Conservation (phyloP, 2,888 invertebrate species). For the Pristionchus entomophagus region DNA sequence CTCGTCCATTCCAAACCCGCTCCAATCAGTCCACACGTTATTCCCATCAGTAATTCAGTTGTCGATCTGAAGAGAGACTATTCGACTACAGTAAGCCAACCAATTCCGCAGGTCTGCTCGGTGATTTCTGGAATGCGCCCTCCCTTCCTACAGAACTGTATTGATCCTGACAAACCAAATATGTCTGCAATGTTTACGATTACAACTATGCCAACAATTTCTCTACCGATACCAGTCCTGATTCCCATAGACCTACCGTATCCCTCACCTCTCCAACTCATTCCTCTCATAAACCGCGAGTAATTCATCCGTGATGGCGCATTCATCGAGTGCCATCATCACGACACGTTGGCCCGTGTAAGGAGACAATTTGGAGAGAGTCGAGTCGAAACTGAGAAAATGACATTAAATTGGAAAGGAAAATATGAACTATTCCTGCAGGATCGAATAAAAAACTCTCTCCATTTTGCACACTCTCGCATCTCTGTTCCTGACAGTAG, state of each 20-base stretch:
- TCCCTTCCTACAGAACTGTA: background rate
- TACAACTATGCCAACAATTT: too few relatives aligned
- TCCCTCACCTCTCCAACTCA: background rate
- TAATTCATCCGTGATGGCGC: conserved; percentile 21
- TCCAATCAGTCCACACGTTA: conserved; percentile 5
- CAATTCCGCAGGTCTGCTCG: background rate
- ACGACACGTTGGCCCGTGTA: background rate
- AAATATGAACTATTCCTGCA: background rate
- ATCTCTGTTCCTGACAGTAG: too few relatives aligned
- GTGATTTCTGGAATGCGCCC: too few relatives aligned
- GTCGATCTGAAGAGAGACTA: background rate
- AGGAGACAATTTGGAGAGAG: background rate
- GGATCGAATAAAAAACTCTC: background rate
- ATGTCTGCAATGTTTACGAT: background rate
- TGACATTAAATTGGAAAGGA: too few relatives aligned
- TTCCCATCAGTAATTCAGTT: background rate
- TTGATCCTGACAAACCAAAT: background rate
- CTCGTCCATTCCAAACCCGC: conserved; percentile 11
- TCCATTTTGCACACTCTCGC: too few relatives aligned
- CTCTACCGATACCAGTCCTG: too few relatives aligned
- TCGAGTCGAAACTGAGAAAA: conserved; percentile 9
- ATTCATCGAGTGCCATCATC: background rate
- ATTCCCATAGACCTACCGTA: background rate
- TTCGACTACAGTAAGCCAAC: background rate
- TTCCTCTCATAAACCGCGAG: background rate